These are phyloP conservation scores for Standfussiana lucernea DNA, from an alignment of 2,888 invertebrate species.

Conservation along the genomic window DNA sequence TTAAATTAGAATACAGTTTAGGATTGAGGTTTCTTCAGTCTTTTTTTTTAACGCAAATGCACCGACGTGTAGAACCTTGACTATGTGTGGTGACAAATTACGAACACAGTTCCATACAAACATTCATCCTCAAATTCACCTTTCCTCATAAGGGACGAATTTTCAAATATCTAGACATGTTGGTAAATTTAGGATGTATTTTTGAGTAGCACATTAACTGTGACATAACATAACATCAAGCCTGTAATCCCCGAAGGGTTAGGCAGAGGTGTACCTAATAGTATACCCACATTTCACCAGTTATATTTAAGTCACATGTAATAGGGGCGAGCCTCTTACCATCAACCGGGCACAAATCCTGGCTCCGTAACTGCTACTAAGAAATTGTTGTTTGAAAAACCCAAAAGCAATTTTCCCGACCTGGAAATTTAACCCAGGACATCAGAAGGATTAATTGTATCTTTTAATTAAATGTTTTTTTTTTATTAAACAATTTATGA, in stretches of 20 bases:
- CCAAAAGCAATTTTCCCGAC: not conserved
- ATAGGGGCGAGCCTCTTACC: not conserved
- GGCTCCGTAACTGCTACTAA: not conserved
- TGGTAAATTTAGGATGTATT: not conserved
- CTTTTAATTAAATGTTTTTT: not conserved
- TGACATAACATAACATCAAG: not conserved
- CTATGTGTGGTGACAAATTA: too few species aligned
- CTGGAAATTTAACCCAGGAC: too few species aligned
- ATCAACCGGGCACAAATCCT: not conserved
- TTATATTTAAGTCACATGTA: not conserved
- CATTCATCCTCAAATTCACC: not conserved
- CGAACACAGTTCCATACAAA: not conserved
- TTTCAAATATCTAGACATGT: not conserved
- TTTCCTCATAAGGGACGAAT: not conserved
- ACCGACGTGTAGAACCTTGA: not conserved
- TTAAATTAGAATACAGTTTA: constrained; percentile 3
- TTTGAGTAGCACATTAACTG: not conserved
- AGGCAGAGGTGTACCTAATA: not conserved
- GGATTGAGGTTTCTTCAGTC: constrained; percentile 20
- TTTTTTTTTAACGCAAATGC: not conserved
- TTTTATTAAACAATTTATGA: not conserved
- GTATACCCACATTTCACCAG: not conserved
- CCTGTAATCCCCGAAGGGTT: not conserved
- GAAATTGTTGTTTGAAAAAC: not conserved
- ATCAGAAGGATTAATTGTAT: not conserved